These are phyloP conservation scores for Diadegma fenestrale DNA, from an alignment of 2,888 invertebrate genomes.

Conservation along the genomic window DNA sequence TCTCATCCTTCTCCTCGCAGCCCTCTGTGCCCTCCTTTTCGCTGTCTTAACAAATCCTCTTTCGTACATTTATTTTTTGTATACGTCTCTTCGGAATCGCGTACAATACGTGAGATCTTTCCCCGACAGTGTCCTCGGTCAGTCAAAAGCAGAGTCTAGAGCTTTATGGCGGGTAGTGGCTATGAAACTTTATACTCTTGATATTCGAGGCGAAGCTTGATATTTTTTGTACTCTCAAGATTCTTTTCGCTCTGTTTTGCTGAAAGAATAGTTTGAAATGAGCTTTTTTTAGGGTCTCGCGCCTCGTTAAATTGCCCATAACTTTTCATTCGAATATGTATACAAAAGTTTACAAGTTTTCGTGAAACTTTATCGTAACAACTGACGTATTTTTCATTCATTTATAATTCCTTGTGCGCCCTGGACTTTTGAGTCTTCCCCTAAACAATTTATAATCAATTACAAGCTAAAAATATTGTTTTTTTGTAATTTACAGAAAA, in stretches of 20 bases:
- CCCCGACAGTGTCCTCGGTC: conserved; percentile 24
- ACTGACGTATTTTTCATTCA: neutral
- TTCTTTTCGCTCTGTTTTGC: neutral
- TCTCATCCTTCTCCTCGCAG: conserved; percentile 41
- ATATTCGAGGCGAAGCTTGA: conserved; percentile 18
- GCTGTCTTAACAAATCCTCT: conserved; percentile 63
- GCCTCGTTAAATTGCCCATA: neutral
- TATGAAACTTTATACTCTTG: conserved; percentile 52
- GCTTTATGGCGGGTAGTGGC: conserved; percentile 52
- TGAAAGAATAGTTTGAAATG: conserved; percentile 2
- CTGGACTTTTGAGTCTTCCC: neutral
- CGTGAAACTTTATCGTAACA: neutral
- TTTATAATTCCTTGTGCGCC: neutral
- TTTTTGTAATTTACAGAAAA: neutral
- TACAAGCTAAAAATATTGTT: neutral
- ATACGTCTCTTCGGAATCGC: conserved; percentile 37
- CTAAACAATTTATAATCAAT: neutral
- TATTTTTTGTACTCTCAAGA: conserved; percentile 29
- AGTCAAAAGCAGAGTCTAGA: conserved; percentile 39
- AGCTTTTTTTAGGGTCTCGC: neutral
- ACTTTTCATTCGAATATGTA: neutral
- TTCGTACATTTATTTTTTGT: conserved; percentile 51
- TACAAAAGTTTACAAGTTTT: neutral
- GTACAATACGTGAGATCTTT: conserved; percentile 42
- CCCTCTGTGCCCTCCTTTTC: neutral